These are phyloP conservation scores for Pogoniulus pusillus DNA, from an alignment of 2,797 vertebrate genomes.

Conservation along the genomic window DNA sequence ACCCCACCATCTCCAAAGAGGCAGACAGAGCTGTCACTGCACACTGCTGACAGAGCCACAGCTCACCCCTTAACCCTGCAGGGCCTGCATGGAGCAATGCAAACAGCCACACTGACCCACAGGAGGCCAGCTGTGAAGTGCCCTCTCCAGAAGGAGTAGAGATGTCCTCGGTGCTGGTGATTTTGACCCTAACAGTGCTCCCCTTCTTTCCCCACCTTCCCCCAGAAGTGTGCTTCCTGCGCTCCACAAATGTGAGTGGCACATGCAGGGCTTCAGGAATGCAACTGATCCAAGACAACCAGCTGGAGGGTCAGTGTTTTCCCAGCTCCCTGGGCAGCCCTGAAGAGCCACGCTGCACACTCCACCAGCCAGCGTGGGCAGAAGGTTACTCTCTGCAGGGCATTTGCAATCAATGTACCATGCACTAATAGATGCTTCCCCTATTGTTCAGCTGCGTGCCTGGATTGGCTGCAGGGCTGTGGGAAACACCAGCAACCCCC, in stretches of 20 bases:
- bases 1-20: background rate
- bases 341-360: background rate
- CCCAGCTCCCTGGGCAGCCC: constrained; percentile 29
- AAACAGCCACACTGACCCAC: background rate
- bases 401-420: constrained; percentile 57
- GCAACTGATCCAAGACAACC: background rate
- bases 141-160: background rate
- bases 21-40: background rate
- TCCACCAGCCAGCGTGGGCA: constrained; percentile 64
- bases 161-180: background rate
- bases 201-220: background rate
- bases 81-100: rapidly evolving
- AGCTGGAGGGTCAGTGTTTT: constrained; percentile 37
- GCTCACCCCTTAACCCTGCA: background rate
- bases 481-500: constrained; percentile 84
- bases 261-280: background rate
- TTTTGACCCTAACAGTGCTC: background rate
- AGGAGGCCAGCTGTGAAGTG: background rate
- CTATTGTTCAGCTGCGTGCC: constrained; percentile 56
- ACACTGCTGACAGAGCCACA: background rate
- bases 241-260: background rate
- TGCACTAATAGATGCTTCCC: constrained; percentile 54
- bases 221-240: background rate
- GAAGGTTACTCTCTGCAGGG: constrained; percentile 64
- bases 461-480: constrained; percentile 85